A percentile compares a stretch with the other conserved stretches of the same genome.
Conservation (phyloP, 1,140 invertebrate genomes). For the Eumaeus atala region DNA sequence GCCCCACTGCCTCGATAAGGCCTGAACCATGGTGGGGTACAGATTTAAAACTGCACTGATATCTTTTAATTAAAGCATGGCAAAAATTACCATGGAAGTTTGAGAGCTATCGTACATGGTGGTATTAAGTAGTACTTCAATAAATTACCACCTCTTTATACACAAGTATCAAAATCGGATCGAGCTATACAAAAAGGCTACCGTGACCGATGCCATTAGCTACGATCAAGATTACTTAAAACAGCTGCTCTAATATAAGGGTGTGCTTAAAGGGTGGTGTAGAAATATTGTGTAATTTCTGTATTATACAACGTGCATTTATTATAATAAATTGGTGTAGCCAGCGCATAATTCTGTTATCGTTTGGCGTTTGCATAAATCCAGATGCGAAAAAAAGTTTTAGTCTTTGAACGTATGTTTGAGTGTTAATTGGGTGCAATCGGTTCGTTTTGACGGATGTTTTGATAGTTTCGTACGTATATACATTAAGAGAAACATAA, state of each 20-base stretch:
- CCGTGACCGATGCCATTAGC: constrained; percentile 22
- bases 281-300: constrained; percentile 8
- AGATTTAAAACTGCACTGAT: no score
- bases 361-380: no score
- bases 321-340: not conserved
- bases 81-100: not conserved
- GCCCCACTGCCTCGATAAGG: no score
- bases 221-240: constrained; percentile 24
- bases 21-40: no score
- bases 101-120: not conserved
- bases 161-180: constrained; percentile 13
- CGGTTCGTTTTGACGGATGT: no score
- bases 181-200: constrained; percentile 16
- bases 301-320: constrained; percentile 1
- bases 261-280: constrained; percentile 13
- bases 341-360: no score
- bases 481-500: no score
- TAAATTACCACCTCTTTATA: constrained; percentile 12
- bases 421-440: no score
- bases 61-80: no score
- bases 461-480: no score
- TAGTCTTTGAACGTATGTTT: no score
- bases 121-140: not conserved
- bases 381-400: no score
- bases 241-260: constrained; percentile 20